Evolutionary conservation across 1,140 invertebrate genomes (phyloP), one percentile per base, ranked within the genome.

Genomic region (Eumaeus atala): DNA sequence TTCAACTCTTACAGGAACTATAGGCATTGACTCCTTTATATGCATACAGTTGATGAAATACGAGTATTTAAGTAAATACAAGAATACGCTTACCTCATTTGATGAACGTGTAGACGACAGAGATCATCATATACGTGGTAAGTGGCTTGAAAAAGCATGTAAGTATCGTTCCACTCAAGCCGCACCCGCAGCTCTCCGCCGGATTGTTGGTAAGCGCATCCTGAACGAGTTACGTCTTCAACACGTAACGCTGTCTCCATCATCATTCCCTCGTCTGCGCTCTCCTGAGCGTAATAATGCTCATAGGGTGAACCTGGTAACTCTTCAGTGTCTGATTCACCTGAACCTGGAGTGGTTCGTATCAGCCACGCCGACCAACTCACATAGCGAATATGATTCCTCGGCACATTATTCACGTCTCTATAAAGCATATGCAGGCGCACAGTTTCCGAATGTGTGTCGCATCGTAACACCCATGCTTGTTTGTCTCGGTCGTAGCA

Each of bases 51-150:
- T n/a, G n/a, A n/a, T n/a, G n/a, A n/a, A n/a, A n/a, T n/a, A n/a
- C n/a, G 7, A 14, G 17, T 10, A 18, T 47, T 12, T 11, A 3
- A 11, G 35, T 5, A 17, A 37, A 51, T 17, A 21, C 5, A 18
- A 36, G 34, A 51, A 17, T 21, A 21, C n/a, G 36, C 10, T 59
- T 59, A 88, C 87, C 93, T 92, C 95, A 96, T 96, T 81, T 97
- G 95, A 72, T 94, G 93, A 77, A 94, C 95, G 77, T 97, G 95
- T 52, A 95, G 88, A 54, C 94, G 89, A 58, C 91, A 92, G 17
- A 96, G 92, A 77, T 96, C 95, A 79, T 97, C 95, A 74, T 95
- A 94, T 69, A 94, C 94, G 84, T 95, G 93, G 77, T 96, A 97
- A 47, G 93, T 95, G 42, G 95, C 93, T 74, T 94, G 93, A 79